These are phyloP conservation scores for Canis aureus DNA, from an alignment of 2,113 vertebrate genomes.

Conservation along the genomic window DNA sequence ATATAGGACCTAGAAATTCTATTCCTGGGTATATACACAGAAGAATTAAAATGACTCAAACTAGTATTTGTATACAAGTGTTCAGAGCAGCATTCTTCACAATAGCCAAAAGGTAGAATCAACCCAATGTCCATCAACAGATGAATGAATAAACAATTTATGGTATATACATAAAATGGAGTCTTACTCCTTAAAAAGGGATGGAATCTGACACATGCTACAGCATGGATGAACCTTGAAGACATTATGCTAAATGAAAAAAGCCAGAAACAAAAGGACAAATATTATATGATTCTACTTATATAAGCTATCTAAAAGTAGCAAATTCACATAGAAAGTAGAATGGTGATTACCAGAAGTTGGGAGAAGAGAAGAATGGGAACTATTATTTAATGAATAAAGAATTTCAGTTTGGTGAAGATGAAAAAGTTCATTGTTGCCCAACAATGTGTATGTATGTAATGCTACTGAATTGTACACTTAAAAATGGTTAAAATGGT, in stretches of 20 bases:
- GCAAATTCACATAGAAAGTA: background rate
- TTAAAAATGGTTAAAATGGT: background rate
- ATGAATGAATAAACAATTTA: background rate
- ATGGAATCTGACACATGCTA: background rate
- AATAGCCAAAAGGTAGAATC: background rate
- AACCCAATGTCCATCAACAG: background rate
- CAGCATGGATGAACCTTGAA: background rate
- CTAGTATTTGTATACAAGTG: background rate
- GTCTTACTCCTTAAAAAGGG: background rate
- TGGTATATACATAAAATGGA: background rate
- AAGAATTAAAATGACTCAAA: background rate
- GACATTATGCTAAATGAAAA: background rate
- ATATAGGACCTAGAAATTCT: slow-evolving; percentile 26
- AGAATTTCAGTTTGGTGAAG: background rate
- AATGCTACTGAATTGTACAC: background rate
- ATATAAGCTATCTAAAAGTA: background rate
- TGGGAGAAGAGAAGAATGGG: background rate
- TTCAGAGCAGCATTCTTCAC: background rate
- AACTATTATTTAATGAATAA: background rate
- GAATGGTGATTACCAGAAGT: background rate
- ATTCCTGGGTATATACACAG: background rate
- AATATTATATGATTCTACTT: background rate
- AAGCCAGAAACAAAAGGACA: background rate
- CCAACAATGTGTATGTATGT: background rate
- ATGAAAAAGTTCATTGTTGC: background rate